Percentiles rank a stretch among this genome's conserved stretches.
These are phyloP conservation scores for Dinoponera quadriceps DNA, from an alignment of 1,140 invertebrate species.

Conservation along the genomic window DNA sequence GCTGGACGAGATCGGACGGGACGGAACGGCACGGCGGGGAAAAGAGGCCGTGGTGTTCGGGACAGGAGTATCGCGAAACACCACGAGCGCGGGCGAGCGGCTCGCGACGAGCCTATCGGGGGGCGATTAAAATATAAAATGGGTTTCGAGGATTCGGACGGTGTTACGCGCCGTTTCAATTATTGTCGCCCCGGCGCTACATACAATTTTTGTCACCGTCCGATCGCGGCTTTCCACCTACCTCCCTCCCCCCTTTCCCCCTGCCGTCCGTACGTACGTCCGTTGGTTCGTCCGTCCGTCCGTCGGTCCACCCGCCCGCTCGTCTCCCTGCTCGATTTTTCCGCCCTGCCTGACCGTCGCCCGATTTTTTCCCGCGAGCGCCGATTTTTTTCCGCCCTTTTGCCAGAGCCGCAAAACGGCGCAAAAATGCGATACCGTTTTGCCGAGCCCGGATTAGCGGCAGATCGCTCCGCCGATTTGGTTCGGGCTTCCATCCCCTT, in stretches of 20 bases:
- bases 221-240: conserved; percentile 76
- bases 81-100: conserved; percentile 24
- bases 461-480: conserved; percentile 77
- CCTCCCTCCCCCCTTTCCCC: conserved; percentile 64
- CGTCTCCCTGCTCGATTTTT: conserved; percentile 67
- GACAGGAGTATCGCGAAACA: conserved; percentile 49
- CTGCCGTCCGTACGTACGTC: neutral
- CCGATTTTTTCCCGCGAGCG: conserved; percentile 64
- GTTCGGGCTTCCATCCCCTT: conserved; percentile 42
- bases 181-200: conserved; percentile 79
- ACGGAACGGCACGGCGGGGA: neutral
- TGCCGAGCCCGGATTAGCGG: conserved; percentile 79
- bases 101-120: conserved; percentile 79
- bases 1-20: conserved; percentile 2
- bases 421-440: conserved; percentile 83
- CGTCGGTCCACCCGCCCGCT: neutral
- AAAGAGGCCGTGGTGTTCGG: neutral
- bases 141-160: conserved; percentile 83
- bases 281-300: no score
- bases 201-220: conserved; percentile 80
- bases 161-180: conserved; percentile 85
- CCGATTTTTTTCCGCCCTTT: conserved; percentile 75
- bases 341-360: conserved; percentile 54
- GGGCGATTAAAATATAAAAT: conserved; percentile 85
- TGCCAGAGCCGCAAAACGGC: conserved; percentile 71